Evolutionary conservation across 2,888 invertebrate species (phyloP), one percentile per base, ranked within the genome.

Genomic region (Lasioglossum vierecki): DNA sequence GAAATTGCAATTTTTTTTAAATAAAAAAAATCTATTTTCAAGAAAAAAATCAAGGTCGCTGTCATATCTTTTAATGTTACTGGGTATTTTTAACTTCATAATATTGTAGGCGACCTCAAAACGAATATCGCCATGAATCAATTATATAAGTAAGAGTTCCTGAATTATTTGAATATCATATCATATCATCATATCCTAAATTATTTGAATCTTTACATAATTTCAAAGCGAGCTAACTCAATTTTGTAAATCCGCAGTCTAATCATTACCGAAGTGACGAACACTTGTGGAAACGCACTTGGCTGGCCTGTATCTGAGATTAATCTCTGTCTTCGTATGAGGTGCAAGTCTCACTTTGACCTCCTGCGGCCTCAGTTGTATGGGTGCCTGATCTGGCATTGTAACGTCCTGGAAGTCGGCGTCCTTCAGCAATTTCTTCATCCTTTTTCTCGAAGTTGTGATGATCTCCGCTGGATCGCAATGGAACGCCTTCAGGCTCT

Each of bases 281-380:
- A 35, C 1, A 35, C 18, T 18, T 6, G 30, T 22, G 6, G 30
- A 71, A 53, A 82, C 91, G 78, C 90, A 93, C 93, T 91, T 93
- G 15, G 98, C 98, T 76, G 98, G 97, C 77, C 97, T 96, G 92
- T 97, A 98, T n/a, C 96, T 95, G 88, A 98, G 96, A 87, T 96
- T 95, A 70, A 97, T 94, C 88, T 95, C 96, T 90, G 96, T 95
- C 0, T 96, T 96, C 90, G 96, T 96, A 35, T 96, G 97, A 92
- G 96, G 96, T 91, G 97, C 96, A 53, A 97, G 94, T 79, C 96
- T 96, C 0, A 97, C 92, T 57, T 95, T 95, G 39, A 96, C 95
- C 87, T 94, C 96, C 94, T 97, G 97, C 2, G 97, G 97, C 89
- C 96, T 96, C 74, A 97, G 96, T 93, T 97, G 97, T 73, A 97